These are phyloP conservation scores for Aphyosemion australe DNA, from an alignment of 2,113 vertebrate genomes.

Conservation along the genomic window DNA sequence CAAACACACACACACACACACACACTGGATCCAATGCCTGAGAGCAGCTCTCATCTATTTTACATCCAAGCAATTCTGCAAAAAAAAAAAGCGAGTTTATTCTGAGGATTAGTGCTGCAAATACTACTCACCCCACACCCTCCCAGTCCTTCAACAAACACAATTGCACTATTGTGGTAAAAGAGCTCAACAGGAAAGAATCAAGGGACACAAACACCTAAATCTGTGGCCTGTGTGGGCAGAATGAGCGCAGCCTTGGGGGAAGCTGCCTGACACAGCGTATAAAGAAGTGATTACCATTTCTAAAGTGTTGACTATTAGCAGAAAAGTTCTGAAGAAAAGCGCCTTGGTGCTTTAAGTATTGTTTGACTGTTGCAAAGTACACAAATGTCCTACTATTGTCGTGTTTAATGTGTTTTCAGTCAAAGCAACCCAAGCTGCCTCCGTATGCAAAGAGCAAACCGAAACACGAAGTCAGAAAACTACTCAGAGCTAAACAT, in stretches of 20 bases:
- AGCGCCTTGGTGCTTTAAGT: constrained; percentile 45
- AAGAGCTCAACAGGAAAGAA: constrained; percentile 8
- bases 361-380: constrained; percentile 20
- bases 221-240: constrained; percentile 31
- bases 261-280: constrained; percentile 40
- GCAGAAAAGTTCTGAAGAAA: constrained; percentile 59
- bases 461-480: not conserved
- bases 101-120: constrained; percentile 33
- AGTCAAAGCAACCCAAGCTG: not conserved
- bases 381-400: not conserved
- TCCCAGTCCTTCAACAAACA: constrained; percentile 42
- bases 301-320: constrained; percentile 52
- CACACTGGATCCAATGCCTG: not conserved
- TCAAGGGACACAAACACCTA: constrained; percentile 15
- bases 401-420: not conserved
- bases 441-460: not conserved
- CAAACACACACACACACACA: not conserved
- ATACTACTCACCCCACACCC: not conserved
- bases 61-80: not conserved
- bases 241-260: constrained; percentile 34
- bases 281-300: constrained; percentile 54
- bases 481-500: constrained; percentile 39
- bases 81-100: constrained; percentile 20
- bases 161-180: constrained; percentile 8
- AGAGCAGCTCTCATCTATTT: not conserved